Base-by-base conservation (phyloP, 2,888 invertebrate species). In the Papilio gigon region DNA sequence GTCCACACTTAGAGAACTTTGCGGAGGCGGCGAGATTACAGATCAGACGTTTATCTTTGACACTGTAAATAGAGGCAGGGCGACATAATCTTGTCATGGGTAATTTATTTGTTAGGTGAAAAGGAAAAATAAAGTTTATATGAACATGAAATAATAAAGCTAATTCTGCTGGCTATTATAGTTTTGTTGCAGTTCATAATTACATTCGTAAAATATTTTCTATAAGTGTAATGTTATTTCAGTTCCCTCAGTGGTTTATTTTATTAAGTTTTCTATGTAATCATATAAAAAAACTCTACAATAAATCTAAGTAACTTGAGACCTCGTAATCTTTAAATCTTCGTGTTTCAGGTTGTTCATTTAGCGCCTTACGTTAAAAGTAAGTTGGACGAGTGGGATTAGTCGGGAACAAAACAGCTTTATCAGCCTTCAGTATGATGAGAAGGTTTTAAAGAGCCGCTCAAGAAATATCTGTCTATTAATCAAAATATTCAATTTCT, bases 311-410 rank as follows among this genome's bases (percentile, higher is more conserved):
- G 4, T 0, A 40, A 1, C 22, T 25, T 47, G 22, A 25, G 14
- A 50, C 12, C 14, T 22, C 20, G 20, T 47, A 44, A 47, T 33
- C 72, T 73, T 70, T 74, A 77, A 75, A 77, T 67, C 53, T n/a
- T n/a, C n/a, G n/a, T 68, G 27, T 74, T 74, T 78, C 75, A 76
- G 75, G 72, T 76, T 74, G 72, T 73, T 72, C 67, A 70, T 72
- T 64, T 64, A 37, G n/a, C 35, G 37, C 22, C 20, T 67, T 53
- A 63, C 68, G 58, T 68, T 68, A 67, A 76, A 77, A 77, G 74
- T 75, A 76, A 77, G 76, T 77, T 78, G 70, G 71, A 68, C 65
- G 71, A 73, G 74, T 73, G 73, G 75, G 76, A 77, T 78, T 75
- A 77, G 68, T 59, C 50, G 56, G 47, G 63, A 30, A 59, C 6